These are phyloP conservation scores for Conger conger DNA, from an alignment of 2,113 vertebrate species.

Conservation along the genomic window DNA sequence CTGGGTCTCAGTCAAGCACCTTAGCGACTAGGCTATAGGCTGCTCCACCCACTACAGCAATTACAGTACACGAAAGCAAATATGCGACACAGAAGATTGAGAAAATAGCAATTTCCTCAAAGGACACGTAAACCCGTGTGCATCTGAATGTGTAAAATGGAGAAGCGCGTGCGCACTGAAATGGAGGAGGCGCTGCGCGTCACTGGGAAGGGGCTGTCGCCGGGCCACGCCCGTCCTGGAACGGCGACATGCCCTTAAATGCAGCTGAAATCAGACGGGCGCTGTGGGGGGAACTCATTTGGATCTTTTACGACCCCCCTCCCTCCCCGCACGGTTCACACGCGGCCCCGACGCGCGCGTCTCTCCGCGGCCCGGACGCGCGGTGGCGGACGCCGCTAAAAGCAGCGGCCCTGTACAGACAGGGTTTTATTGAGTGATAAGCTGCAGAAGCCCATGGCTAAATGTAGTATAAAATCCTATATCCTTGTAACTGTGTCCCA, in stretches of 20 bases:
- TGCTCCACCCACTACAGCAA: too few relatives aligned
- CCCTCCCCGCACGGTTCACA: neutral
- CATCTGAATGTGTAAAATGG: neutral
- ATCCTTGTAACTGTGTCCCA: conserved; percentile 65
- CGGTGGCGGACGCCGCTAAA: conserved; percentile 66
- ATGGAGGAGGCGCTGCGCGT: neutral
- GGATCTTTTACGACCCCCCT: neutral
- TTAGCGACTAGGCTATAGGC: too few relatives aligned
- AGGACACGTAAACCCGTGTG: neutral
- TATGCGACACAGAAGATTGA: too few relatives aligned
- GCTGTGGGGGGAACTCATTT: neutral
- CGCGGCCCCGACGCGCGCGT: neutral
- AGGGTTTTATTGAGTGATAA: conserved; percentile 76
- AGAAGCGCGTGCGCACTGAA: neutral
- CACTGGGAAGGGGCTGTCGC: neutral
- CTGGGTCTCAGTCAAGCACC: too few relatives aligned
- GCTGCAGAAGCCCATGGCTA: conserved; percentile 62
- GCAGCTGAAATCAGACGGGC: conserved; percentile 48
- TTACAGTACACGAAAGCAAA: too few relatives aligned
- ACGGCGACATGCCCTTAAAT: conserved; percentile 52
- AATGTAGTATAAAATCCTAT: conserved; percentile 73
- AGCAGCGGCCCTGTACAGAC: conserved; percentile 66
- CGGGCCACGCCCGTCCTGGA: conserved; percentile 26
- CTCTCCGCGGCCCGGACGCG: conserved; percentile 31
- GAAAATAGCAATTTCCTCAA: too few relatives aligned